phyloP scores from a whole-genome alignment of 2,113 vertebrate species.

The Lagopus leucura region DNA sequence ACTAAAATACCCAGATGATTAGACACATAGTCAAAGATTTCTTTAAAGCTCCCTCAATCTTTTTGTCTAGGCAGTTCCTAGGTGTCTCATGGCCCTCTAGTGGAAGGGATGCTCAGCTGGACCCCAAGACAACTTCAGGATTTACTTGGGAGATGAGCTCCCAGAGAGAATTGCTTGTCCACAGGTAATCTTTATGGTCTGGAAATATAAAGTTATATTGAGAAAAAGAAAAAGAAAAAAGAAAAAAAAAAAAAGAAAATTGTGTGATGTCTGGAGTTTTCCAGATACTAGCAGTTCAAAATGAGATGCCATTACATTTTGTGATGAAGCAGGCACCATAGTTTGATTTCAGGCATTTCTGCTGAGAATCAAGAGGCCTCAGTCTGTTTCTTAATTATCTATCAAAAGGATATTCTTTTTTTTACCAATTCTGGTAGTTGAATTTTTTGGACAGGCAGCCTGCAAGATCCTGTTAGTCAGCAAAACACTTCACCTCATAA shows the following conservation, averaged over 20 bases:
- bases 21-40: conserved; percentile 66
- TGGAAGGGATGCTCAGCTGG: conserved; percentile 80
- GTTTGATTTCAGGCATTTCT: conserved; percentile 4
- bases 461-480: neutral
- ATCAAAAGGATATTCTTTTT: neutral
- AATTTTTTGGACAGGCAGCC: neutral
- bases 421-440: neutral
- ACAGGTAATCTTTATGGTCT: conserved; percentile 79
- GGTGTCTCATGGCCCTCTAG: conserved; percentile 78
- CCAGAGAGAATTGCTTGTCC: conserved; percentile 75
- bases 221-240: neutral
- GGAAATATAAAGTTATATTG: conserved; percentile 61
- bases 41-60: conserved; percentile 77
- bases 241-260: too few species aligned
- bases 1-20: conserved; percentile 45
- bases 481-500: neutral
- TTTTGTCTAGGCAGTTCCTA: conserved; percentile 79
- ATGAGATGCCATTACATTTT: neutral
- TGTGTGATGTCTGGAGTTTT: conserved; percentile 45
- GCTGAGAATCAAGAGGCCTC: neutral
- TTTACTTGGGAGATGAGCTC: conserved; percentile 77
- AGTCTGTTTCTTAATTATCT: neutral
- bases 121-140: conserved; percentile 76
- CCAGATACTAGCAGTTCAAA: neutral
- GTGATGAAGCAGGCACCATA: neutral